Evolutionary conservation across 2,113 vertebrate species (phyloP), one percentile per base, ranked within the genome.

Genomic region (Eleginops maclovinus): DNA sequence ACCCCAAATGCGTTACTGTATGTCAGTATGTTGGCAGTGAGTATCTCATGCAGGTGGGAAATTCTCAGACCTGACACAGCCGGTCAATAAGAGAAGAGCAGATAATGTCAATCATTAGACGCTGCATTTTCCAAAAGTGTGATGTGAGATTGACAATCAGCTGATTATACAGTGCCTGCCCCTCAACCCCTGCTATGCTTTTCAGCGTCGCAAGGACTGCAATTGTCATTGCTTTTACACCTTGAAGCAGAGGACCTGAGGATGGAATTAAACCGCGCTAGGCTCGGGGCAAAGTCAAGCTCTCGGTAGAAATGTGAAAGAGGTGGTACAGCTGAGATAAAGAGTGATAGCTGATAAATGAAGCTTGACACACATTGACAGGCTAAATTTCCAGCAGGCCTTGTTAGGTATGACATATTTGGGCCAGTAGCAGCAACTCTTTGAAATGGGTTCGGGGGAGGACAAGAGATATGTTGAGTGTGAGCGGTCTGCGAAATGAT

Each of bases 391-490:
- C 88, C 88, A 86, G 91, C 83, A 13, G 81, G 82, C 78, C 91
- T 89, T 90, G 90, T 92, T 90, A 92, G 90, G 80, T 87, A 86
- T 91, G 93, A 94, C 91, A 93, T 81, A 93, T 94, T 92, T 75
- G 75, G 91, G 86, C 89, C 83, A 87, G 85, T 80, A 70, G 86
- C 85, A 73, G 77, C 73, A 79, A 77, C 72, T 85, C 83, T 88
- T 82, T 89, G 72, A 88, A 89, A 92, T 82, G 83, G 77, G 87
- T 90, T 88, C 66, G 58, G 14, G 46, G 21, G 59, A 70, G 54
- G 14, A 24, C 14, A n/a, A 81, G 80, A 53, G 55, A 56, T 62
- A 73, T 56, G n/a, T 53, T 46, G 77, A 65, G 66, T 8, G 60
- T 59, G 79, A 72, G 60, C 31, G 19, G 65, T 53, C 77, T 69